Evolutionary conservation across 2,888 invertebrate species (phyloP), one percentile per base, ranked within the genome.

Genomic region (Drosophila rellima): DNA sequence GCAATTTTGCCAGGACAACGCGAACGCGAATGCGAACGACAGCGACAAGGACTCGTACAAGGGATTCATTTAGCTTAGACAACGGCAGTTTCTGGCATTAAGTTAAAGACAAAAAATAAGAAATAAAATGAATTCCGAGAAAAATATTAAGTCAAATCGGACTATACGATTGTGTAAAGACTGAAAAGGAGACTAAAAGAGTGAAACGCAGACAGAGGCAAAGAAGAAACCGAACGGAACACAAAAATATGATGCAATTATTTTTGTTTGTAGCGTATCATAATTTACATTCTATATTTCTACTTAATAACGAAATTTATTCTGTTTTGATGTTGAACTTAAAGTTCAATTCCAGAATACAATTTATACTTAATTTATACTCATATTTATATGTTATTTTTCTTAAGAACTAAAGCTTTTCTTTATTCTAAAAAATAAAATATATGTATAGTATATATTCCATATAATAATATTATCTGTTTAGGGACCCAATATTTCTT

Each of bases 1-100:
- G 83, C 82, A 82, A 87, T 79, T 77, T 78, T 55, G 61, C 55
- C 70, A 69, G 70, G 70, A 86, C 84, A 83, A 82, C 82, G 74
- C 42, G 20, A 47, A 47, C 29, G 70, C 83, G 82, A 83, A 82
- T 79, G 74, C 42, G 20, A 47, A 47, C 29, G 56, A 56, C 56
- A 37, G 26, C 45, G 62, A 62, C 55, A 48, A 63, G 56, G 42
- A 48, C 35, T 40, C 2, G 37, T 33, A 63, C 63, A 63, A 60
- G 59, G 33, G 55, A 73, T 59, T 77, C 78, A 67, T 73, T 74
- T 67, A 61, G 74, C 78, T 74, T 63, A 74, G 57, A 57, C 54
- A 76, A 33, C 40, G 56, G 2, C 29, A 11, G 55, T 37, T 55
- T 42, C 62, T 45, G 33, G 31, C 17, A 48, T 55, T 48, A 51